Conservation (phyloP, 2,113 vertebrate genomes). For the Oryctolagus cuniculus region mOryCun1.1 NC_091441.1:22920001-22920500, state of each 20-base stretch:
- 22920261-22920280: rapidly evolving
- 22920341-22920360: too few relatives aligned
- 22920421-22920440: not conserved
- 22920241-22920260: not conserved
- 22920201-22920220: not conserved
- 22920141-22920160: not conserved
- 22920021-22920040: not conserved
- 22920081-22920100: not conserved
- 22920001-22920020: rapidly evolving
- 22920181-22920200: not conserved
- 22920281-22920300: rapidly evolving
- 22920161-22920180: not conserved
- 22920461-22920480: not conserved
- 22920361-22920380: not conserved
- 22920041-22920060: not conserved
- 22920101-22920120: not conserved
- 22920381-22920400: rapidly evolving
- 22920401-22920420: not conserved
- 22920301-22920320: not conserved
- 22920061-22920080: not conserved
- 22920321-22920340: rapidly evolving
- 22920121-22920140: not conserved
- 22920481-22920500: not conserved
- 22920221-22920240: not conserved
- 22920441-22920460: not conserved